phyloP scores from a whole-genome alignment of 1,140 invertebrate genomes.

The Drosophila bipectinata region DNA sequence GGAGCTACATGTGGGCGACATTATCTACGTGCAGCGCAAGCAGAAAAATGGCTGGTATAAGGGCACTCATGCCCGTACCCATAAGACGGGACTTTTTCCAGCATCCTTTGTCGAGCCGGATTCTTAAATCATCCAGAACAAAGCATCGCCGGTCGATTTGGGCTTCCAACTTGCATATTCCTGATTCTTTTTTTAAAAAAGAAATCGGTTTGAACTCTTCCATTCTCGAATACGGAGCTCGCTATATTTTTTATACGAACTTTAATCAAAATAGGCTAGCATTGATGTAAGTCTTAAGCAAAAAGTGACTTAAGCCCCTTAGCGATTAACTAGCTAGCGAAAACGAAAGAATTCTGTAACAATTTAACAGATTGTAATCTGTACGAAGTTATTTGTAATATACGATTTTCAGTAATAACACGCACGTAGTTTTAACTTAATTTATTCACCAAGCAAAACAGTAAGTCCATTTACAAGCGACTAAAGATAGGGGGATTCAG shows the following conservation, averaged over 20 bases:
- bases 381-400: slow-evolving; percentile 50
- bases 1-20: slow-evolving; percentile 94
- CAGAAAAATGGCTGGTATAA: slow-evolving; percentile 98
- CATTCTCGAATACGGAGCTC: slow-evolving; percentile 47
- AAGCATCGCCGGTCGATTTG: slow-evolving; percentile 52
- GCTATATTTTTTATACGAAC: slow-evolving; percentile 61
- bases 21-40: slow-evolving; percentile 96
- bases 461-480: slow-evolving; percentile 16
- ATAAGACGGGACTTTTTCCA: slow-evolving; percentile 96
- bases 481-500: slow-evolving; percentile 8
- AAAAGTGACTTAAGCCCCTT: slow-evolving; percentile 48
- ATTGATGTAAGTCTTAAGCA: slow-evolving; percentile 27
- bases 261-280: slow-evolving; percentile 61
- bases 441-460: slow-evolving; percentile 66
- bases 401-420: slow-evolving; percentile 46
- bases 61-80: slow-evolving; percentile 94
- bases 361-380: slow-evolving; percentile 25
- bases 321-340: slow-evolving; percentile 50
- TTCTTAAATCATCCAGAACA: slow-evolving; percentile 54
- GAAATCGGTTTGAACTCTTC: slow-evolving; percentile 38
- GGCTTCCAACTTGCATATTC: slow-evolving; percentile 58
- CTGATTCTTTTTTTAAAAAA: slow-evolving; percentile 53
- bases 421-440: slow-evolving; percentile 43
- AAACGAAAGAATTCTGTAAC: slow-evolving; percentile 29
- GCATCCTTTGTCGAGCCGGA: slow-evolving; percentile 94